phyloP scores from a whole-genome alignment of 1,140 invertebrate genomes.

The Pogonus chalceus region DNA sequence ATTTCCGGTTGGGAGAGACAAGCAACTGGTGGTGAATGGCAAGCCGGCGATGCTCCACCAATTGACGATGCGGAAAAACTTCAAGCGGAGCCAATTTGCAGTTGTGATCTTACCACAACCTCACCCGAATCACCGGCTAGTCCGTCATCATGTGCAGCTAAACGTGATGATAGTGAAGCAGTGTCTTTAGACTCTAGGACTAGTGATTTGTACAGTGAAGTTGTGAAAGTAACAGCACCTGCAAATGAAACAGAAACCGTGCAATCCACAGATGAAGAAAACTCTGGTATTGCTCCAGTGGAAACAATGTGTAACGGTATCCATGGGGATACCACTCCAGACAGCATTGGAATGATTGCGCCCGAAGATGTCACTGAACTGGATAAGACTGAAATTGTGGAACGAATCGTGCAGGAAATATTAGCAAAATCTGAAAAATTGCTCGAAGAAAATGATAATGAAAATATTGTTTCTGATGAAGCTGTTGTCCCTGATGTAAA shows the following conservation, averaged over 20 bases:
- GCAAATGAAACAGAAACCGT: not conserved
- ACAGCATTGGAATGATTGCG: conserved; percentile 22
- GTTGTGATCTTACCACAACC: conserved; percentile 40
- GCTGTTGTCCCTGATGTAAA: conserved; percentile 10
- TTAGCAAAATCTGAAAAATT: conserved; percentile 46
- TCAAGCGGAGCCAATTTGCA: conserved; percentile 35
- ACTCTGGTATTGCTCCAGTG: not conserved
- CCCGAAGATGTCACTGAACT: conserved; percentile 36
- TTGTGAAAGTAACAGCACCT: conserved; percentile 25
- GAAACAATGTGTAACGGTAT: conserved; percentile 30
- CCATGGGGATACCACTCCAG: conserved; percentile 28
- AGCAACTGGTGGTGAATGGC: conserved; percentile 24
- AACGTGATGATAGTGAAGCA: conserved; percentile 40
- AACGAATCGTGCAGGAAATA: conserved; percentile 49
- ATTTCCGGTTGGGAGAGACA: conserved; percentile 88
- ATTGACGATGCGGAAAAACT: conserved; percentile 35
- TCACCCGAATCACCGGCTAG: conserved; percentile 45
- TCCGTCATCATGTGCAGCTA: conserved; percentile 40
- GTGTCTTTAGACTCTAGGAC: conserved; percentile 42
- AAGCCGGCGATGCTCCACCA: conserved; percentile 27
- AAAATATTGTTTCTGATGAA: conserved; percentile 18
- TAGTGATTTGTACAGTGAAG: conserved; percentile 42
- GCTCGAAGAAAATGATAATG: conserved; percentile 30
- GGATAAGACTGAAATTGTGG: conserved; percentile 41
- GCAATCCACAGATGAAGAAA: not conserved